Percentiles rank a stretch among this genome's conserved stretches.
Evolutionary conservation across 2,113 vertebrate species (phyloP).

Genomic region (Marmota flaviventris): DNA sequence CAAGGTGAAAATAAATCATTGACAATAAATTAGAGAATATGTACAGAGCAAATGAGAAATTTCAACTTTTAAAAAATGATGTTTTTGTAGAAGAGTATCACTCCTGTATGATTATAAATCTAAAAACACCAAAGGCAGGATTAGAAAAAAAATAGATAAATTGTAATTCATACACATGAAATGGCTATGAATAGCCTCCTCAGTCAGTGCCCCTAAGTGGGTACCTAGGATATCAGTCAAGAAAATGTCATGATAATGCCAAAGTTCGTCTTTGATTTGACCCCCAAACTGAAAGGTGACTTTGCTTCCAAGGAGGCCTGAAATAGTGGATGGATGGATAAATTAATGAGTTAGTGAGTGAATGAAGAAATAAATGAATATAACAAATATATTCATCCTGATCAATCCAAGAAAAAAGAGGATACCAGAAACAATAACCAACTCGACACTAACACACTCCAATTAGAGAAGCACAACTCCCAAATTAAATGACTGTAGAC

Average conservation of each 20-base stretch:
- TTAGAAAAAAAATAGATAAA: neutral
- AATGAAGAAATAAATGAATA: neutral
- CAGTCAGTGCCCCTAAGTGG: no score
- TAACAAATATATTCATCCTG: neutral
- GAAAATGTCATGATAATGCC: neutral
- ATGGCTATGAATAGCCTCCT: neutral
- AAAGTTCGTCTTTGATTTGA: neutral
- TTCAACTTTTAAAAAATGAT: neutral
- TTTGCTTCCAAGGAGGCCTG: neutral
- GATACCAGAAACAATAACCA: neutral
- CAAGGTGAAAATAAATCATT: neutral
- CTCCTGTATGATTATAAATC: neutral
- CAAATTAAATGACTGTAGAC: neutral
- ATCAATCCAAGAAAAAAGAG: neutral
- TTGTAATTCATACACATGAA: neutral
- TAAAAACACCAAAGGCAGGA: neutral
- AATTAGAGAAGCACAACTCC: neutral
- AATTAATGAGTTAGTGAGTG: no score
- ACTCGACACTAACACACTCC: neutral
- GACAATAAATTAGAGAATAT: constrained; percentile 27
- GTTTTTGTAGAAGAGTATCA: constrained; percentile 1
- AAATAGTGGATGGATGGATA: neutral
- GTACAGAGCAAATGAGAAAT: neutral
- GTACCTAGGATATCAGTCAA: neutral
- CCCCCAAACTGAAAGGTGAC: neutral